Evolutionary conservation across 2,113 vertebrate genomes (phyloP), one percentile per base, ranked within the genome.

Genomic region (Siniperca chuatsi): DNA sequence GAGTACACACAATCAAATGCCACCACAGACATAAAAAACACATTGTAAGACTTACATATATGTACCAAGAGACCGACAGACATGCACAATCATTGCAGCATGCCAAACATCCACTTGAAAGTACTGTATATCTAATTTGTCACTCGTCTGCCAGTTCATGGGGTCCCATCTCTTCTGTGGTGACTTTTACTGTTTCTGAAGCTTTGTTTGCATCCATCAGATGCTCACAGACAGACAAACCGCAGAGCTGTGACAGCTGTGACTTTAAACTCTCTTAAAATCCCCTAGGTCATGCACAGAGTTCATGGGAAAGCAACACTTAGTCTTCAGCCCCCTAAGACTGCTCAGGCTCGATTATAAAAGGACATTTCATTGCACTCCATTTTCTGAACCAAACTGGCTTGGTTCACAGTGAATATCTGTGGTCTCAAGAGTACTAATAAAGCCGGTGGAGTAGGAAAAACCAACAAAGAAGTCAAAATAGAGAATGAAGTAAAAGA

Each of bases 301-400:
- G 71, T 69, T 88, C 79, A 81, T 89, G 88, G 83, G 90, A 92
- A 90, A 91, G 77, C 46, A 82, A 52, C 6, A 13, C 35, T 15
- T 78, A 77, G 74, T 50, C 61, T 55, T 69, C 68, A 46, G 50
- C 75, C 58, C 42, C 52, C 33, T 79, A 44, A 42, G 21, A 84
- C 72, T 35, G 46, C 64, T 86, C 9, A 57, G 57, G 60, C 82
- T 77, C 4, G 8, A 68, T 80, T 84, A 83, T 80, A 57, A 86
- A 81, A 50, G 64, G 74, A 67, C 67, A 73, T 73, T 90, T 78
- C 69, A 80, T 40, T 55, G 66, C 70, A 23, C 46, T 90, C 40
- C 57, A 73, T 87, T 92, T 88, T 89, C 69, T 76, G 62, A 80
- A 83, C 65, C 62, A 62, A 84, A 72, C 75, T 85, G 67, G 62